Evolutionary conservation across 2,113 vertebrate species (phyloP).

Genomic region (Zapus hudsonius): DNA sequence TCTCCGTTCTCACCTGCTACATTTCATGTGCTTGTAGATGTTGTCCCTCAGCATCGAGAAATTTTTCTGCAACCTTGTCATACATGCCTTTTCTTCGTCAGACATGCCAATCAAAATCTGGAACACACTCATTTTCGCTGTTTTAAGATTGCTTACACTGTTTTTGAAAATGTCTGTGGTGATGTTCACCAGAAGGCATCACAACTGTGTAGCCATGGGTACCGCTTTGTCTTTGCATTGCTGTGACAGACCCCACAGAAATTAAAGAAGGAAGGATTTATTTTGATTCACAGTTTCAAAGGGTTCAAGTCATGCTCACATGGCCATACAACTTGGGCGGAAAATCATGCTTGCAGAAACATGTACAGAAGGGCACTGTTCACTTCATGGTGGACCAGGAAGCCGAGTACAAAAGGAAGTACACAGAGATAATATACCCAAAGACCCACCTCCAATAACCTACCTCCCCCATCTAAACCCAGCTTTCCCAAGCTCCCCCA

Average conservation of each 20-base stretch:
- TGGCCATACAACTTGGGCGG: background rate
- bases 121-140: background rate
- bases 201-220: background rate
- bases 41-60: background rate
- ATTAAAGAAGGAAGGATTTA: background rate
- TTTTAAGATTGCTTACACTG: background rate
- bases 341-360: background rate
- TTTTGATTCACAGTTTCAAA: background rate
- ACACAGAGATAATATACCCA: background rate
- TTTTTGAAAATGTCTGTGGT: constrained; percentile 8
- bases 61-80: background rate
- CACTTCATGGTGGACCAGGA: background rate
- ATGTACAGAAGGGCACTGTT: background rate
- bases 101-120: background rate
- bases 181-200: background rate
- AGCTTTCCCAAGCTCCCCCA: background rate
- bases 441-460: background rate
- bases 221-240: background rate
- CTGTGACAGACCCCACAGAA: background rate
- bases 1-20: background rate
- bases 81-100: background rate
- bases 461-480: background rate
- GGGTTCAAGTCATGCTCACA: background rate
- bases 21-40: background rate
- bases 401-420: background rate